phyloP scores from a whole-genome alignment of 2,888 invertebrate genomes.

The Papilio gigon region DNA sequence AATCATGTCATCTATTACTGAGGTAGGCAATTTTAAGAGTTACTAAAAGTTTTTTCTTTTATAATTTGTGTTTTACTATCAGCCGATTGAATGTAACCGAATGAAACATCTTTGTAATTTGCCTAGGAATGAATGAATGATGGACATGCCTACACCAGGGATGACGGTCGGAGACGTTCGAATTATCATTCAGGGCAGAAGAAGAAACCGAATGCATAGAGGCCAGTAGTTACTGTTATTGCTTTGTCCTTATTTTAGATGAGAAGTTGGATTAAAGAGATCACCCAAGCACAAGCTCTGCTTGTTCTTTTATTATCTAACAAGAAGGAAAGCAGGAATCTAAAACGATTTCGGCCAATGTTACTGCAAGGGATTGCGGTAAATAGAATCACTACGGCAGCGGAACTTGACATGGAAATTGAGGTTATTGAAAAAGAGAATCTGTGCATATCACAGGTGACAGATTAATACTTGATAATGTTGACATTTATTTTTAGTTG shows the following conservation, averaged over 20 bases:
- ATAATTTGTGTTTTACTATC: background rate
- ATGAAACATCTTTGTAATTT: background rate
- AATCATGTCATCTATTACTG: constrained; percentile 59
- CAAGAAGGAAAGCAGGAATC: constrained; percentile 69
- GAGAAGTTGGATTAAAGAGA: constrained; percentile 67
- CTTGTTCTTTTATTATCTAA: constrained; percentile 65
- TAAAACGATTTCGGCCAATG: constrained; percentile 62
- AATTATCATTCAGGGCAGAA: background rate
- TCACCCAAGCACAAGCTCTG: constrained; percentile 68
- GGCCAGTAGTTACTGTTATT: background rate
- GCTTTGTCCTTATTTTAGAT: constrained; percentile 57
- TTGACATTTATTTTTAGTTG: background rate
- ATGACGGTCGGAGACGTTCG: background rate
- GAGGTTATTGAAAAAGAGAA: constrained; percentile 74
- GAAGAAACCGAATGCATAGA: background rate
- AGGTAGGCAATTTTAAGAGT: constrained; percentile 53
- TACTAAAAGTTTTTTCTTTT: background rate
- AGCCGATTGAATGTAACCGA: background rate
- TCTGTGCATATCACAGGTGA: constrained; percentile 61
- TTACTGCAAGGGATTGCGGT: constrained; percentile 73
- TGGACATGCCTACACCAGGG: background rate
- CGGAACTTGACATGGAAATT: constrained; percentile 74
- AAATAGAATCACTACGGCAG: constrained; percentile 68
- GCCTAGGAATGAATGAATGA: background rate
- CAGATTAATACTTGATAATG: background rate